Conservation (phyloP, 1,140 invertebrate species). For the Lanistes nyassanus region DNA sequence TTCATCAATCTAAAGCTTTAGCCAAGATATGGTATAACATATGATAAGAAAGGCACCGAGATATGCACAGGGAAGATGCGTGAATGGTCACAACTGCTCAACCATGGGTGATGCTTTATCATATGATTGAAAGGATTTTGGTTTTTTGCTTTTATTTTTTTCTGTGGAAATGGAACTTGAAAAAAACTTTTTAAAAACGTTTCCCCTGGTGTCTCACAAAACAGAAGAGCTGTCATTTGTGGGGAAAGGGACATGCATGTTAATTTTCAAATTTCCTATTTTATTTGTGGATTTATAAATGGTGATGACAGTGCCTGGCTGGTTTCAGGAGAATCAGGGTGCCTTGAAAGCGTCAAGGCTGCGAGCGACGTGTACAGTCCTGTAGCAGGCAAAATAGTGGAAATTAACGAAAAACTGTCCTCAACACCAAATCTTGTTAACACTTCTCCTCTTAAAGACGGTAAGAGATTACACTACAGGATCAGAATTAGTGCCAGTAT, state of each 20-base stretch:
- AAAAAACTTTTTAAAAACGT: too few relatives aligned
- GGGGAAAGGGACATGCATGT: not conserved
- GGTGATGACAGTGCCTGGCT: not conserved
- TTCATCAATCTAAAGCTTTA: not conserved
- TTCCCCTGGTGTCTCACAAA: too few relatives aligned
- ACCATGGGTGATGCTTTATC: too few relatives aligned
- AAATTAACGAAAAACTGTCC: constrained; percentile 85
- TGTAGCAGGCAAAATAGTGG: constrained; percentile 85
- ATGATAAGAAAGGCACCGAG: too few relatives aligned
- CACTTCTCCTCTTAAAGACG: constrained; percentile 91
- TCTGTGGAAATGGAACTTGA: not conserved
- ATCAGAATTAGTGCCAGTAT: not conserved
- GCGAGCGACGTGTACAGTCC: constrained; percentile 95
- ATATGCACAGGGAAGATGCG: too few relatives aligned
- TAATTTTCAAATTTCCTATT: not conserved
- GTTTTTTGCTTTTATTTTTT: not conserved
- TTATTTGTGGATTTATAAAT: too few relatives aligned
- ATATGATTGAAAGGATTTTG: too few relatives aligned
- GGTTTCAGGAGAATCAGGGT: constrained; percentile 66
- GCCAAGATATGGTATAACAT: not conserved
- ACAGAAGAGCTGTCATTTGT: not conserved
- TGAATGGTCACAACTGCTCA: too few relatives aligned
- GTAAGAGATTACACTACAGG: constrained; percentile 63
- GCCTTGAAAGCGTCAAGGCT: constrained; percentile 97
- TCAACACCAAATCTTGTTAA: constrained; percentile 89